A percentile compares a stretch with the other conserved stretches of the same genome.
phyloP scores from a whole-genome alignment of 2,888 invertebrate species.

The Athetis lepigone region DNA sequence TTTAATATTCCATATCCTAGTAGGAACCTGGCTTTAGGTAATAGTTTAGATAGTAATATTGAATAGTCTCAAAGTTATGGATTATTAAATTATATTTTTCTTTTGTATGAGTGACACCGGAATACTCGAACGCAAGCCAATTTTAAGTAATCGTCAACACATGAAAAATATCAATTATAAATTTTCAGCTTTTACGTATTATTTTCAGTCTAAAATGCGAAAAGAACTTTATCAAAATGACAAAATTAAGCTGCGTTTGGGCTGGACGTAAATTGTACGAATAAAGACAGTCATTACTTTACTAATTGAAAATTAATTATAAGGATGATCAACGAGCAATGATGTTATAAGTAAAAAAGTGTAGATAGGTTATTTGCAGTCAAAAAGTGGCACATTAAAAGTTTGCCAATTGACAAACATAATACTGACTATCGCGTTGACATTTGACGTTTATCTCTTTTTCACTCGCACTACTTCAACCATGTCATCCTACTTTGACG shows the following conservation, averaged over 20 bases:
- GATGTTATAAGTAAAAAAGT: too few relatives aligned
- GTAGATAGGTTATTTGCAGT: too few relatives aligned
- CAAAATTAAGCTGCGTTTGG: background rate
- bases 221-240: too few relatives aligned
- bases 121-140: background rate
- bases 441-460: too few relatives aligned
- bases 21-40: constrained; percentile 35
- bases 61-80: constrained; percentile 42
- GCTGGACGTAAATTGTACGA: background rate
- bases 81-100: constrained; percentile 33
- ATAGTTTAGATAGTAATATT: constrained; percentile 26
- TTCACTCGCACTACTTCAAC: too few relatives aligned
- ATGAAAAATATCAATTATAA: too few relatives aligned
- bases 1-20: constrained; percentile 31
- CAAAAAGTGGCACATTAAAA: too few relatives aligned
- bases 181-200: too few relatives aligned
- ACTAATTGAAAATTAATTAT: constrained; percentile 24
- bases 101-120: constrained; percentile 7
- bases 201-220: too few relatives aligned
- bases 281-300: constrained; percentile 12
- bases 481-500: too few relatives aligned
- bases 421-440: too few relatives aligned
- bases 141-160: background rate
- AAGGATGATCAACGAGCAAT: constrained; percentile 1
- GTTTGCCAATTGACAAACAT: too few relatives aligned